Conservation (phyloP, 2,888 invertebrate species). For the Chrysodeixis includens region DNA sequence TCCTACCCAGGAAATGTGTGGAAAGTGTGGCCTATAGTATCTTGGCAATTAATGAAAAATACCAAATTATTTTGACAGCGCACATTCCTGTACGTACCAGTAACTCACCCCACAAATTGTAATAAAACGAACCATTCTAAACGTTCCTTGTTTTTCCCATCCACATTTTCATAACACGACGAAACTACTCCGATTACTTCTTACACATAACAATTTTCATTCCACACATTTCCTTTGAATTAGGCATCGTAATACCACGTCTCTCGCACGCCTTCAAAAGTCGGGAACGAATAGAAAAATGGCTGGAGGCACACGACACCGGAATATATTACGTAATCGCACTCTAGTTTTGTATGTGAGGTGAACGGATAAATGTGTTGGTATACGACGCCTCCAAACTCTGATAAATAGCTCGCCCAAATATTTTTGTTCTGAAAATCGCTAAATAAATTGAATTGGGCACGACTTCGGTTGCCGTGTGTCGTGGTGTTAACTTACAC, state of each 20-base stretch:
- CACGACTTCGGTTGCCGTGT: conserved; percentile 57
- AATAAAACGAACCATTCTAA: conserved; percentile 24
- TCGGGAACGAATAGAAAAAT: conserved; percentile 81
- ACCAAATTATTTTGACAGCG: no score
- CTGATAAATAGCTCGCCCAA: conserved; percentile 81
- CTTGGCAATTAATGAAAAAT: no score
- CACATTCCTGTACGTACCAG: no score
- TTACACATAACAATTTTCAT: conserved; percentile 59
- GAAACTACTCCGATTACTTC: conserved; percentile 54
- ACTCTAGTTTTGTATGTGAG: conserved; percentile 80
- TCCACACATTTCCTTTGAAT: conserved; percentile 68
- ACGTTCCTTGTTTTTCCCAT: conserved; percentile 35
- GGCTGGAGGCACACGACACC: conserved; percentile 80
- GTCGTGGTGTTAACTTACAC: conserved; percentile 68
- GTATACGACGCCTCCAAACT: conserved; percentile 78
- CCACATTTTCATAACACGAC: conserved; percentile 27
- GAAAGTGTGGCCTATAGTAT: no score
- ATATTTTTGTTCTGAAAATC: conserved; percentile 82
- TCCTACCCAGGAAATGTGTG: background rate
- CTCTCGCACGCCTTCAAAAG: conserved; percentile 69
- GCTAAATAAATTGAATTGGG: conserved; percentile 82
- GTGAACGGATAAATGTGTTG: conserved; percentile 81
- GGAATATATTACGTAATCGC: conserved; percentile 86
- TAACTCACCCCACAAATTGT: background rate
- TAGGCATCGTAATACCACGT: conserved; percentile 70